phyloP scores from a whole-genome alignment of 2,113 vertebrate genomes.

The Barbus barbus region DNA sequence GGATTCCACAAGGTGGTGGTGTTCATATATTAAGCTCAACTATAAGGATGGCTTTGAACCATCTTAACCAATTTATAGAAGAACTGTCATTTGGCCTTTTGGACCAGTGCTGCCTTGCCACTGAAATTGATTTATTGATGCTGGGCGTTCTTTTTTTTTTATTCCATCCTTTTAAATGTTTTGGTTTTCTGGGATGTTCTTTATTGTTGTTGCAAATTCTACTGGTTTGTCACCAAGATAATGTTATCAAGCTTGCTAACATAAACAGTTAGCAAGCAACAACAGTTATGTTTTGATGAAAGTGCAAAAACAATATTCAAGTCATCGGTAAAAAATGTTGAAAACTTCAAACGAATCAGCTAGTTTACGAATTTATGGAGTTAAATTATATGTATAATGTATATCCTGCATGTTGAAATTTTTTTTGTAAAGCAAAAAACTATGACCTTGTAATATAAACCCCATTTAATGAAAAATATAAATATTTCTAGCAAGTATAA shows the following conservation, averaged over 20 bases:
- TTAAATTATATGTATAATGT: background rate
- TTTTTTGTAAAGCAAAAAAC: too few relatives aligned
- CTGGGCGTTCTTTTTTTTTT: background rate
- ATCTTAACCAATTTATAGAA: background rate
- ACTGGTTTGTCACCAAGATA: background rate
- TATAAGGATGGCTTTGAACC: background rate
- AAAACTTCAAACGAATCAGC: background rate
- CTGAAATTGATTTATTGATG: background rate
- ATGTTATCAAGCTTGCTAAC: background rate
- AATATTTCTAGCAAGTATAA: background rate
- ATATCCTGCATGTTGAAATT: too few relatives aligned
- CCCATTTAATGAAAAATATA: background rate
- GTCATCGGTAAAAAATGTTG: background rate
- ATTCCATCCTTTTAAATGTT: background rate
- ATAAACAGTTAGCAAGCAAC: background rate
- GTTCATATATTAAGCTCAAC: slow-evolving; percentile 60
- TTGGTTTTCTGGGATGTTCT: background rate
- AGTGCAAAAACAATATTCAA: background rate
- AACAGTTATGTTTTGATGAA: background rate
- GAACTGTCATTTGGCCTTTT: background rate
- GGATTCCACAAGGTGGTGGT: slow-evolving; percentile 76
- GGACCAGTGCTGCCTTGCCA: background rate
- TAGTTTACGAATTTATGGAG: background rate
- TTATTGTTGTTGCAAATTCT: background rate
- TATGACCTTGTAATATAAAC: too few relatives aligned